Base-by-base conservation (phyloP, 2,888 invertebrate species). In the Bellardia pandia region DNA sequence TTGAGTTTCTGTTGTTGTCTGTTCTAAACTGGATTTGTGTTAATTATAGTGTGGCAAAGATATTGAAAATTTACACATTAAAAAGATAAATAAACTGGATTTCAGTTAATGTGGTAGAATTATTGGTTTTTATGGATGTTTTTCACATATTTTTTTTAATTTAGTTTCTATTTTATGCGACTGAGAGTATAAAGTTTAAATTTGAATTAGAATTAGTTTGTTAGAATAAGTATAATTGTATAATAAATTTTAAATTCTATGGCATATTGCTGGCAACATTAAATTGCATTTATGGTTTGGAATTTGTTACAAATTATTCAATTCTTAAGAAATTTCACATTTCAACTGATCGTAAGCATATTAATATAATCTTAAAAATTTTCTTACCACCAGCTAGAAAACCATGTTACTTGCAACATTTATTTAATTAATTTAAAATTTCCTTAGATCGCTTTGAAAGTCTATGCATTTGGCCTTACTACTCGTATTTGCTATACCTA, bases 41-140 rank as follows among this genome's bases (percentile, higher is more conserved):
- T 86, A 81, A 86, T 84, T 86, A 81, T 77, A 77, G 86, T 86
- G 86, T 84, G 71, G 80, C 53, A 62, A 53, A 66, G 68, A 81
- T 84, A 86, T 84, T 86, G 86, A 74, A 84, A 80, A 86, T 84
- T 80, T 86, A 77, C 86, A 84, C 86, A 86, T 84, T 86, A 68
- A 84, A 64, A 68, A 62, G 86, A 86, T 86, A 84, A 86, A 81
- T 84, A 84, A 86, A 84, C 84, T 56, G 84, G 84, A 84, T 86
- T 81, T 74, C 14, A 74, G 14, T 74, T 53, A 68, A 79, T 85
- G 42, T 68, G 37, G 11, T 30, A 53, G 33, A 60, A 71, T 79
- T 85, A 85, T 45, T 85, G 60, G 37, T 53, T 33, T 69, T 85
- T 79, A 78, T 78, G 66, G 51, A 16, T 11, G 45, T 13, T 53